A percentile compares a stretch with the other conserved stretches of the same genome.
phyloP scores from a whole-genome alignment of 2,113 vertebrate species.

The Hippopotamus amphibius region DNA sequence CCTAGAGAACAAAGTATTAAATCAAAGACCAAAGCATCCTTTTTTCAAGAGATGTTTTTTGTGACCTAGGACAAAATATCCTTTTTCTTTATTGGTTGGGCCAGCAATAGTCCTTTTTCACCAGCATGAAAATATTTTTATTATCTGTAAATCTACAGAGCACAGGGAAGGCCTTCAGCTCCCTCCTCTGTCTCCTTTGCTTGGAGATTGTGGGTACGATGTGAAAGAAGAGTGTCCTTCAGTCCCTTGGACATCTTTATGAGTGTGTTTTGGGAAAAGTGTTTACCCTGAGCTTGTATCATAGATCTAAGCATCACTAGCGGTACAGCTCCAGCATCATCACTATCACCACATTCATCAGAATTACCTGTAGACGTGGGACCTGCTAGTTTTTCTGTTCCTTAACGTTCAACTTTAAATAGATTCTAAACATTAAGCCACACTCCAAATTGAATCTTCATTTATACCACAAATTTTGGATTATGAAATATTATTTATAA shows the following conservation, averaged over 20 bases:
- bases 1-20: neutral
- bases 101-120: neutral
- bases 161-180: neutral
- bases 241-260: neutral
- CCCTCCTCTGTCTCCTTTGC: neutral
- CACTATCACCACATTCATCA: neutral
- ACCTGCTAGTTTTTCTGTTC: neutral
- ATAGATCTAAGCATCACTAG: neutral
- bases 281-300: neutral
- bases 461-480: neutral
- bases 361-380: neutral
- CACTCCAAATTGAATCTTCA: neutral
- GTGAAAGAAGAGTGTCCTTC: neutral
- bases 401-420: neutral
- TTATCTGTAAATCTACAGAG: neutral
- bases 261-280: neutral
- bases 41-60: neutral
- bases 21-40: neutral
- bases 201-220: neutral
- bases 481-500: slow-evolving; percentile 12
- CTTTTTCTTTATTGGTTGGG: neutral
- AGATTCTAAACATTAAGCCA: neutral
- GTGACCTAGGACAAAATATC: neutral
- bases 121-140: neutral
- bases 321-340: neutral